Percentiles rank a stretch among this genome's conserved stretches.
Conservation (phyloP, 2,113 vertebrate species). For the Phalacrocorax aristotelis region DNA sequence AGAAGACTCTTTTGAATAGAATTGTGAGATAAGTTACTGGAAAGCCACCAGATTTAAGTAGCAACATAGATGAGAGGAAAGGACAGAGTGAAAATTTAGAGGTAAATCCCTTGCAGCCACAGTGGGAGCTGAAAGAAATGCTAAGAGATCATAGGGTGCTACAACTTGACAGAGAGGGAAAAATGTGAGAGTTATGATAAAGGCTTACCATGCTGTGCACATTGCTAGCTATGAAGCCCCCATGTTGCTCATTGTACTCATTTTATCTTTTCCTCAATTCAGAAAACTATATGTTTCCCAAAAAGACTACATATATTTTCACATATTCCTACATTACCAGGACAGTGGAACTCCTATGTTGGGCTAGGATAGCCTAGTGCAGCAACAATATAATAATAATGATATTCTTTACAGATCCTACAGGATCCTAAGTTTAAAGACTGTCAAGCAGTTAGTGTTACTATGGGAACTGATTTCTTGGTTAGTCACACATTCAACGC, state of each 20-base stretch:
- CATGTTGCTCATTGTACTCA: neutral
- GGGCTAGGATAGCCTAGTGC: neutral
- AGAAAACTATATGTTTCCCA: neutral
- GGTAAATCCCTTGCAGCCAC: neutral
- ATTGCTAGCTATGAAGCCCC: neutral
- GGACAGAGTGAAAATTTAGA: neutral
- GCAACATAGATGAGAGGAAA: neutral
- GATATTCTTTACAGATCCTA: neutral
- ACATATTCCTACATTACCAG: neutral
- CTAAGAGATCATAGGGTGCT: neutral
- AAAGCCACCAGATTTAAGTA: neutral
- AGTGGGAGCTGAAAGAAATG: neutral
- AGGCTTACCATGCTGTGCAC: rapidly evolving
- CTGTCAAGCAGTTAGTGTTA: neutral
- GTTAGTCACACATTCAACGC: neutral
- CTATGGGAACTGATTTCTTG: neutral
- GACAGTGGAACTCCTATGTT: neutral
- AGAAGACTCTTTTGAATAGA: neutral
- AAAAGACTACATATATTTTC: neutral
- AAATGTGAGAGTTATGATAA: rapidly evolving
- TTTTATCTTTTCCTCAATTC: neutral
- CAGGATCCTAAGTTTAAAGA: neutral
- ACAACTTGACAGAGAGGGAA: neutral
- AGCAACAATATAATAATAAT: neutral
- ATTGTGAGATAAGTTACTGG: neutral